These are phyloP conservation scores for Ciconia stormi DNA, from an alignment of 2,113 vertebrate species.

Conservation along the genomic window DNA sequence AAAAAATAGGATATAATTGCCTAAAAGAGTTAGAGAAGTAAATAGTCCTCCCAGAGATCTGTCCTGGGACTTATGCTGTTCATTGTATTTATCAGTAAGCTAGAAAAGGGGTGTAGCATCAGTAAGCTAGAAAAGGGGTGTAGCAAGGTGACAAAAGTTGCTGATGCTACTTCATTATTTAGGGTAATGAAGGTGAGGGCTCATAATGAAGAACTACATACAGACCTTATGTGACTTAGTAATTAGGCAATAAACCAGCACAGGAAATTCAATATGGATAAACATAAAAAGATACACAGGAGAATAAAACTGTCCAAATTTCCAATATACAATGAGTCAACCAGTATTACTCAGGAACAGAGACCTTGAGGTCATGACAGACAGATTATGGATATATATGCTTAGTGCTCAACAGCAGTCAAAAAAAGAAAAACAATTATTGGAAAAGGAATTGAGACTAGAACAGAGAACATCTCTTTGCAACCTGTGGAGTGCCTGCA, in stretches of 20 bases:
- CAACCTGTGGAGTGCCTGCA: not conserved
- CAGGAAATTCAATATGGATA: not conserved
- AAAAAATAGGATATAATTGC: not conserved
- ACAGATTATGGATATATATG: not conserved
- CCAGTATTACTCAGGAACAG: not conserved
- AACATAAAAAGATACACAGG: not conserved
- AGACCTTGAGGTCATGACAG: not conserved
- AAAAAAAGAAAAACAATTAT: not conserved
- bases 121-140: not conserved
- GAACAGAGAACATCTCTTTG: not conserved
- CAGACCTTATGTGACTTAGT: not conserved
- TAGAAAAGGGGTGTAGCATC: not conserved
- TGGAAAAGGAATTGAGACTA: not conserved
- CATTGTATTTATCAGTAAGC: not conserved
- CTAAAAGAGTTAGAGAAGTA: not conserved
- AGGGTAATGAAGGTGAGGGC: not conserved
- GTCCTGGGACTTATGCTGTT: not conserved
- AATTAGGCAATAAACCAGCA: not conserved
- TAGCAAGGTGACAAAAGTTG: not conserved
- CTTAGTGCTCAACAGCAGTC: not conserved
- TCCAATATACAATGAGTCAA: not conserved
- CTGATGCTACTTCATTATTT: not conserved
- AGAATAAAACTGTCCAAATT: not conserved
- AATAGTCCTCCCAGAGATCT: not conserved
- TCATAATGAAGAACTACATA: not conserved